Conservation (phyloP, 2,113 vertebrate genomes). For the Notiomystis cincta region DNA sequence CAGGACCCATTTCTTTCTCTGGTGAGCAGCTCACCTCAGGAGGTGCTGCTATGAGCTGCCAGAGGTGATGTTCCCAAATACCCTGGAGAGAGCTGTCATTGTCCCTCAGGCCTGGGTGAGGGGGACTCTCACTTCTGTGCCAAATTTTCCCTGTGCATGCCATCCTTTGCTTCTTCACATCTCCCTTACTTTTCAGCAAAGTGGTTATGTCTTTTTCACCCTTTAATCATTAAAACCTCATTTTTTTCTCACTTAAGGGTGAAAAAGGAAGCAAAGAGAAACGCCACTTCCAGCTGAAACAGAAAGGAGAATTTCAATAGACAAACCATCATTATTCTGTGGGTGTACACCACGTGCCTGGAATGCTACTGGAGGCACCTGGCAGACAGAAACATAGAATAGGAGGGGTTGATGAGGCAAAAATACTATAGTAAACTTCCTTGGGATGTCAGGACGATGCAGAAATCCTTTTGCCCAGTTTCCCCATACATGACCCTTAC, state of each 20-base stretch:
- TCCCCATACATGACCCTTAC: conserved; percentile 10
- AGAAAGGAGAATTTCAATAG: background rate
- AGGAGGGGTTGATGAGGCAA: background rate
- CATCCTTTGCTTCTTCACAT: background rate
- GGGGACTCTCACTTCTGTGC: background rate
- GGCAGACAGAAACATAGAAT: background rate
- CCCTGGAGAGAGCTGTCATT: background rate
- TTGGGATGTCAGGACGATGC: background rate
- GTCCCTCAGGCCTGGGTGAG: background rate
- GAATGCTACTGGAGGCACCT: background rate
- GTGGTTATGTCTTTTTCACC: background rate
- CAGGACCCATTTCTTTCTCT: background rate
- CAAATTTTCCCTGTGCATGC: background rate
- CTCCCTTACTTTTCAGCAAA: background rate
- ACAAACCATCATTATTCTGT: background rate
- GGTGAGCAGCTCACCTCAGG: background rate
- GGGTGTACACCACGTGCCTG: background rate
- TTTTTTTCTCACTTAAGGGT: background rate
- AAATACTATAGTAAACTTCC: background rate
- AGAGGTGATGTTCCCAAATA: background rate
- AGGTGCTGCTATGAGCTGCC: background rate
- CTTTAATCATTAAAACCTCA: background rate
- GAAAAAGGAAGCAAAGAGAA: background rate
- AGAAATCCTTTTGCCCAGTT: conserved; percentile 34
- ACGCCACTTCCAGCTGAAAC: background rate